Base-by-base conservation (phyloP, 2,113 vertebrate species). In the Bos javanicus region DNA sequence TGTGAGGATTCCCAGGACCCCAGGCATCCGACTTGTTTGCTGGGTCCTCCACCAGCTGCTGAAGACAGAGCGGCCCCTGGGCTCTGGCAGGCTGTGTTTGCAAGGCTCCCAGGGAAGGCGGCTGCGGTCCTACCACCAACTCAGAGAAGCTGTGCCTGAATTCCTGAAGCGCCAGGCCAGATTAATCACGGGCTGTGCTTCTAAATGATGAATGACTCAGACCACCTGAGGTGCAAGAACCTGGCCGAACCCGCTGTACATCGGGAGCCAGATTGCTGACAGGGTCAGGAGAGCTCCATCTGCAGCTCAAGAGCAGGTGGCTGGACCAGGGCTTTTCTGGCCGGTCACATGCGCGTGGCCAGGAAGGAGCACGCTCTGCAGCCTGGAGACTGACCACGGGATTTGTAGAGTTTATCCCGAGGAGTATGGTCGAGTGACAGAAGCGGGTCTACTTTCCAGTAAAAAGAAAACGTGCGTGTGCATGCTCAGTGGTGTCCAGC, bases 301-400 rank as follows among this genome's bases (percentile, higher is more conserved):
- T 2, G 13, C 28, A 21, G 67, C 52, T 5, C n/a, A 1, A 9
- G 76, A 14, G 13, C 71, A 1, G 56, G 7, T 15, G 19, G 54
- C 64, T 10, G 6, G 46, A 1, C 0, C 0, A 28, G 64, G 54
- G 54, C 64, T 4, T 43, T 7, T 14, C 3, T 2, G 4, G 19
- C 23, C 12, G 46, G 36, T 36, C 48, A 21, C 11, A 0, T 0
- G 2, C 36, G 5, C 0, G 3, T 15, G 30, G 12, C n/a, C 0
- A 13, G 71, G 50, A 26, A 3, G 81, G 59, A 15, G 25, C n/a
- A 10, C 14, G 39, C 54, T 4, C 2, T 2, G 30, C 62, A 39
- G 30, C 52, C 62, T 3, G 1, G 21, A 15, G 39, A 25, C 4
- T 0, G 28, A 21, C 3, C 8, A 0, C 0, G 28, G 91, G 28